These are phyloP conservation scores for Anabas testudineus DNA, from an alignment of 2,797 vertebrate species.

Conservation along the genomic window DNA sequence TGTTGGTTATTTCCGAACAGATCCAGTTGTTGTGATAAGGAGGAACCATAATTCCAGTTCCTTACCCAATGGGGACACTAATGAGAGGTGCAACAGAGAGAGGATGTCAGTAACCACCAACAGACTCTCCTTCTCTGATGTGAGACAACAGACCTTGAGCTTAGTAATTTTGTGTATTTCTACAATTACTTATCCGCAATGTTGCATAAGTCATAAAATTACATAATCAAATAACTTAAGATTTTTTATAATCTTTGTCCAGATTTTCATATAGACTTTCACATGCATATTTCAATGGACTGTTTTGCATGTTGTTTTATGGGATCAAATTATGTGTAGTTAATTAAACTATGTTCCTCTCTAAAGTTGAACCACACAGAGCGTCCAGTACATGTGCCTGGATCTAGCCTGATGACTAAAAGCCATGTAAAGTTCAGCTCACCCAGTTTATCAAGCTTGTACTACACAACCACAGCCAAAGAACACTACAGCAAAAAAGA, in stretches of 20 bases:
- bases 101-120: slow-evolving; percentile 57
- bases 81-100: slow-evolving; percentile 40
- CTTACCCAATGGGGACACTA: slow-evolving; percentile 53
- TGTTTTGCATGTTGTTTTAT: too few relatives aligned
- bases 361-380: slow-evolving; percentile 9
- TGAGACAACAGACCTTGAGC: slow-evolving; percentile 25
- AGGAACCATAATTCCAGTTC: slow-evolving; percentile 39
- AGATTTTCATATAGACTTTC: neutral
- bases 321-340: neutral
- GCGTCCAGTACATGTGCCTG: slow-evolving; percentile 11
- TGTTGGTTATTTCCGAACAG: slow-evolving; percentile 26
- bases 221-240: neutral
- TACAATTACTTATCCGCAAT: neutral
- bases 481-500: slow-evolving; percentile 48
- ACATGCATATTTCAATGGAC: neutral
- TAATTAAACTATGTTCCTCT: neutral
- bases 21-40: slow-evolving; percentile 10
- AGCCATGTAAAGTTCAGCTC: slow-evolving; percentile 60
- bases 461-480: slow-evolving; percentile 56
- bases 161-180: too few relatives aligned
- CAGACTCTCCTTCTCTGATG: slow-evolving; percentile 55
- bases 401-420: slow-evolving; percentile 49
- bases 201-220: neutral
- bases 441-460: slow-evolving; percentile 6
- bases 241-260: neutral